A percentile compares a stretch with the other conserved stretches of the same genome.
Conservation (phyloP, 1,140 invertebrate species). For the Ericerus pela region DNA sequence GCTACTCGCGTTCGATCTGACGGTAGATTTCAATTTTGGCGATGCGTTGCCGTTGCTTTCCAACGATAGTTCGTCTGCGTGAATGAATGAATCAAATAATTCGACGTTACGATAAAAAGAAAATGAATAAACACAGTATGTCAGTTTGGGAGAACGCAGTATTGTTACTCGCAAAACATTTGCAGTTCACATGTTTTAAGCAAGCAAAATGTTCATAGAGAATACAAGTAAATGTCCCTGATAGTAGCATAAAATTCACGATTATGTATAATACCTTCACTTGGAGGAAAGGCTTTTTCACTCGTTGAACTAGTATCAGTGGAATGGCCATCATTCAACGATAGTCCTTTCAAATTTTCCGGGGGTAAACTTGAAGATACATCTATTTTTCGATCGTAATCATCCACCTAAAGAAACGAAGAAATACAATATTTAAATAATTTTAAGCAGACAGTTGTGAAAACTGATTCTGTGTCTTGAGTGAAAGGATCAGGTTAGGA, state of each 20-base stretch:
- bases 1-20: neutral
- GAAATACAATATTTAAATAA: neutral
- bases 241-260: no score
- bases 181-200: no score
- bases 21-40: constrained; percentile 25
- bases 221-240: no score
- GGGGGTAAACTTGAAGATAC: constrained; percentile 9
- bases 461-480: no score
- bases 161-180: no score
- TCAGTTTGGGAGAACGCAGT: no score
- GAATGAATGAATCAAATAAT: constrained; percentile 17
- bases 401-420: neutral
- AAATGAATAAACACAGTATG: neutral
- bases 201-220: no score
- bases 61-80: constrained; percentile 43
- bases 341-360: constrained; percentile 7
- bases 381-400: neutral
- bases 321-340: constrained; percentile 36
- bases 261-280: constrained; percentile 1
- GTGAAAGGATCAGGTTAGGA: no score
- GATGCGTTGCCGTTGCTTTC: constrained; percentile 25
- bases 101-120: neutral
- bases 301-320: constrained; percentile 31
- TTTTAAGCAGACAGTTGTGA: no score
- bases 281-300: constrained; percentile 1